These are phyloP conservation scores for Thalpophila matura DNA, from an alignment of 2,888 invertebrate species.

Conservation along the genomic window DNA sequence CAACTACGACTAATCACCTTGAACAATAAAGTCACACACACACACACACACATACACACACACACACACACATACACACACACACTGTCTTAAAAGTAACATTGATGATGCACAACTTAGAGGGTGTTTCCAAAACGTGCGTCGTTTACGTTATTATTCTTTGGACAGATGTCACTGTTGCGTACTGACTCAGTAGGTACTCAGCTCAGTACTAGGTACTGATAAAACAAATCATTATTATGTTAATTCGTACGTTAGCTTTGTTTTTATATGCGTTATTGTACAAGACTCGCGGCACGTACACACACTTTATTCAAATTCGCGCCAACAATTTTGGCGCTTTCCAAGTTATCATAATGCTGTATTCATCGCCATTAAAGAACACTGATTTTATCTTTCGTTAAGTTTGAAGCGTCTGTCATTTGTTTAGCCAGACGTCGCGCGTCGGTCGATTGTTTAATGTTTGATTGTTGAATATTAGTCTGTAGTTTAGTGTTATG, in stretches of 20 bases:
- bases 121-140: constrained; percentile 75
- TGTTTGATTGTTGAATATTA: constrained; percentile 23
- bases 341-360: constrained; percentile 53
- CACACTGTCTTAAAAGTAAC: constrained; percentile 4
- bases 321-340: constrained; percentile 52
- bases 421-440: constrained; percentile 47
- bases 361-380: constrained; percentile 27
- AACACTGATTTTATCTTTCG: constrained; percentile 42
- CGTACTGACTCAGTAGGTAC: constrained; percentile 69
- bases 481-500: background rate
- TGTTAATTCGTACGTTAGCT: constrained; percentile 76
- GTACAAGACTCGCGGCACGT: constrained; percentile 78
- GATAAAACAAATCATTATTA: constrained; percentile 73
- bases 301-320: constrained; percentile 67
- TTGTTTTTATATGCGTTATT: constrained; percentile 74
- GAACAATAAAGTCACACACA: constrained; percentile 34
- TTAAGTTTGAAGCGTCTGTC: constrained; percentile 19
- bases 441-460: constrained; percentile 42
- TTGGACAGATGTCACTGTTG: constrained; percentile 15
- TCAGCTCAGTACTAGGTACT: constrained; percentile 36
- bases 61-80: background rate
- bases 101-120: constrained; percentile 46
- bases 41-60: constrained; percentile 18
- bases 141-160: constrained; percentile 63
- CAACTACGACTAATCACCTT: constrained; percentile 4